Base-by-base conservation (phyloP, 2,797 vertebrate genomes). In the Acanthopagrus latus region DNA sequence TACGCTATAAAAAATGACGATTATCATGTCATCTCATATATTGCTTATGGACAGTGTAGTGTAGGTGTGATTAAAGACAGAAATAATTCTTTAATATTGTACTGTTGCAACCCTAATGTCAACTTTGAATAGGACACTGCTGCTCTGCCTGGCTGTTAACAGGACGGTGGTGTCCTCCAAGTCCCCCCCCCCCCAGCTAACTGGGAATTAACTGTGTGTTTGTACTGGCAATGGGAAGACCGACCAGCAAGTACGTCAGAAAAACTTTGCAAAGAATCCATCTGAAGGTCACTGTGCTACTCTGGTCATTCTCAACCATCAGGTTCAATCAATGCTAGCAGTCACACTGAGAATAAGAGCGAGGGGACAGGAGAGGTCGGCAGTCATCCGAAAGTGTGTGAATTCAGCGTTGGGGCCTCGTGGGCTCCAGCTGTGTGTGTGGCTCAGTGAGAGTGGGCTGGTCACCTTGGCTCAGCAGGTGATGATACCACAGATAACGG, bases 391-490 rank as follows among this genome's bases (percentile, higher is more conserved):
- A 54, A 81, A 33, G 56, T 76, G 54, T 54, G 44, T 64, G 69
- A 64, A 83, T 74, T 82, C 27, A 76, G 65, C 76, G 29, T 63
- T 33, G 5, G 29, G 69, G 50, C 25, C 57, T 65, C 12, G 50
- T 0, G 7, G 76, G 21, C 64, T 91, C 87, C 72, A 81, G 68
- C 86, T 83, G 87, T 70, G 81, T 71, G 80, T 71, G 66, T 2
- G 50, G 64, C 68, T 76, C 59, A 21, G 66, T 21, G 80, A 62
- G 74, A 75, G 59, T 43, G 5, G 44, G 64, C 58, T 41, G 76
- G 84, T 92, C 87, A 86, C 83, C 80, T 88, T 88, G 72, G 65
- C 82, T 73, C 86, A 86, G 92, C 87, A 52, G 87, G 88, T 12
- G 70, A 86, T 64, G 63, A 85, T 80, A 57, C 25, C 56, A 57